phyloP scores from a whole-genome alignment of 2,888 invertebrate species.

The Anarsia innoxiella region DNA sequence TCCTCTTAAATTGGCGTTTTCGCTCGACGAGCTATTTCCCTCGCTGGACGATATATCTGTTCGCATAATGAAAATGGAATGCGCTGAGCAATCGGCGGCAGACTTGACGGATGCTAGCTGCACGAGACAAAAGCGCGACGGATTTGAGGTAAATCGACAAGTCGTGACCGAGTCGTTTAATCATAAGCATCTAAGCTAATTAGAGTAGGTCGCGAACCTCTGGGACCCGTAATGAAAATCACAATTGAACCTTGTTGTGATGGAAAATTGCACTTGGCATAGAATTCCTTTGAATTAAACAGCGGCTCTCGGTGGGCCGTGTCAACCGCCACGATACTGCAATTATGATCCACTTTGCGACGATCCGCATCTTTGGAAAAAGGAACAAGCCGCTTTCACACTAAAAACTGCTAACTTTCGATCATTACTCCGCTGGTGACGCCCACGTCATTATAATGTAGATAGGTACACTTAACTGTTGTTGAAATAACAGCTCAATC shows the following conservation, averaged over 20 bases:
- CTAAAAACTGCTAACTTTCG: slow-evolving; percentile 5
- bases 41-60: slow-evolving; percentile 25
- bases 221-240: slow-evolving; percentile 68
- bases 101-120: slow-evolving; percentile 53
- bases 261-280: slow-evolving; percentile 62
- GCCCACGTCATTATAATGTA: slow-evolving; percentile 3
- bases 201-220: slow-evolving; percentile 69
- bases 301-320: slow-evolving; percentile 32
- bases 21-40: slow-evolving; percentile 16
- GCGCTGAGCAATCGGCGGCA: slow-evolving; percentile 32
- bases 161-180: slow-evolving; percentile 69
- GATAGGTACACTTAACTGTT: slow-evolving; percentile 17
- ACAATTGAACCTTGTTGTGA: slow-evolving; percentile 60
- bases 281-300: slow-evolving; percentile 47
- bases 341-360: slow-evolving; percentile 23
- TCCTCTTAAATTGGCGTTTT: slow-evolving; percentile 20
- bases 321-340: slow-evolving; percentile 28
- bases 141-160: slow-evolving; percentile 65
- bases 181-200: slow-evolving; percentile 71
- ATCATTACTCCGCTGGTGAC: slow-evolving; percentile 4
- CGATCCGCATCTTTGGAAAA: slow-evolving; percentile 9
- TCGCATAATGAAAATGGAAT: slow-evolving; percentile 30
- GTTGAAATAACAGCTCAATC: slow-evolving; percentile 30
- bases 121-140: slow-evolving; percentile 58
- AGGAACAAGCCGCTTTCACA: slow-evolving; percentile 6